Evolutionary conservation across 2,888 invertebrate genomes (phyloP), one percentile per base, ranked within the genome.

Genomic region (Scrobipalpa atriplicella): DNA sequence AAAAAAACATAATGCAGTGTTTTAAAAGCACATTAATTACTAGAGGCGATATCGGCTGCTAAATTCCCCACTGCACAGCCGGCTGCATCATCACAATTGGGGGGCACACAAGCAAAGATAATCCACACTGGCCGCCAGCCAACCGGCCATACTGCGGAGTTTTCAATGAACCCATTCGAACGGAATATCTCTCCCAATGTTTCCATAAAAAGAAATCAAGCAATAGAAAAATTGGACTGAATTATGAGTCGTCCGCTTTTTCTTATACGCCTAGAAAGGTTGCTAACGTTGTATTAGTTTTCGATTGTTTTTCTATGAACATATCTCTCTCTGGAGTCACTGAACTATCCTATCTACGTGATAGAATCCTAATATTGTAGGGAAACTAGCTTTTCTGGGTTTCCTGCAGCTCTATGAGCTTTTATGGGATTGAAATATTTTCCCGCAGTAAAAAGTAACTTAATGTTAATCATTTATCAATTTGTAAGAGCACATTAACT

Each of bases 171-270:
- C 83, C 79, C 85, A 88, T 86, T 87, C 87, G 80, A 79, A 89
- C 83, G 91, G 91, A 92, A 91, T 91, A 90, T 92, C 91, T 90
- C 86, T 78, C 78, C 84, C 84, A 87, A 86, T 88, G 89, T 90
- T 88, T 86, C 84, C 88, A 90, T 86, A 87, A 89, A n/a, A 90
- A 89, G 86, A 86, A 86, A 89, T 87, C 85, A 84, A 82, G 85
- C 84, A 83, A 86, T 85, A 88, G 84, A 88, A 89, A 87, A 83
- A 78, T 78, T 79, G 72, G 76, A 81, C 78, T 73, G 76, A 71
- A 76, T 78, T 76, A 80, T 77, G 78, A 78, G 76, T 77, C 65
- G 56, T 54, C 13, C 56, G 7, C 29, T 21, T 52, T 64, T 64
- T 64, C 54, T 52, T 63, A 16, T 16, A 52, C 47, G 47, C n/a